These are phyloP conservation scores for Amazona ochrocephala DNA, from an alignment of 2,797 vertebrate species.

Conservation along the genomic window DNA sequence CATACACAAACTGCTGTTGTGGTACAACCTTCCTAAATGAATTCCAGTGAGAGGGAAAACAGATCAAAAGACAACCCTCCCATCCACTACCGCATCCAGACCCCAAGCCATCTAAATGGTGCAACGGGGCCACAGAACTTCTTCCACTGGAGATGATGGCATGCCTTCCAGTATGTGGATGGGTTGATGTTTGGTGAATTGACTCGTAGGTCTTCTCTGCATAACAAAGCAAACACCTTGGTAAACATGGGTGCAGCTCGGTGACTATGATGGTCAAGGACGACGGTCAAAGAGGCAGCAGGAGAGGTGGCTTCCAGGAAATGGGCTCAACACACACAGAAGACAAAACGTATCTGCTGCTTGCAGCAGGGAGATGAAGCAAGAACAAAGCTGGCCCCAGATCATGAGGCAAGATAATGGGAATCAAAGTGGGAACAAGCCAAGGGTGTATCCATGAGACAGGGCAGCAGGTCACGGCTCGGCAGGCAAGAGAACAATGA, in stretches of 20 bases:
- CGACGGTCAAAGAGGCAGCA: background rate
- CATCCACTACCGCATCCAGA: background rate
- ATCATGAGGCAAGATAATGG: background rate
- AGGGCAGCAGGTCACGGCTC: background rate
- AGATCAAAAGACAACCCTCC: background rate
- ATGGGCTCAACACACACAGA: background rate
- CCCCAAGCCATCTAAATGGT: fast-evolving
- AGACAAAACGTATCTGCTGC: background rate
- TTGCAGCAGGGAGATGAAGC: background rate
- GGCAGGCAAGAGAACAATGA: background rate
- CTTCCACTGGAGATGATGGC: background rate
- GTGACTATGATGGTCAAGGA: fast-evolving
- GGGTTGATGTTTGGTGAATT: background rate
- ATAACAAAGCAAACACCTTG: too few species aligned
- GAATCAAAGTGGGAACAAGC: background rate
- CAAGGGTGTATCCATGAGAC: background rate
- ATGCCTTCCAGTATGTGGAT: fast-evolving
- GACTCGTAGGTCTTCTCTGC: background rate
- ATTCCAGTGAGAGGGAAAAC: fast-evolving
- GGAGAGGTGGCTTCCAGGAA: background rate
- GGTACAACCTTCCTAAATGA: background rate
- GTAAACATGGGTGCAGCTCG: background rate
- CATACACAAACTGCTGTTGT: background rate
- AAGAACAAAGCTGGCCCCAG: background rate
- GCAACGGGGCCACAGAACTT: background rate